Base-by-base conservation (phyloP, 2,888 invertebrate genomes). In the Vannuccia rotundouncinata region DNA sequence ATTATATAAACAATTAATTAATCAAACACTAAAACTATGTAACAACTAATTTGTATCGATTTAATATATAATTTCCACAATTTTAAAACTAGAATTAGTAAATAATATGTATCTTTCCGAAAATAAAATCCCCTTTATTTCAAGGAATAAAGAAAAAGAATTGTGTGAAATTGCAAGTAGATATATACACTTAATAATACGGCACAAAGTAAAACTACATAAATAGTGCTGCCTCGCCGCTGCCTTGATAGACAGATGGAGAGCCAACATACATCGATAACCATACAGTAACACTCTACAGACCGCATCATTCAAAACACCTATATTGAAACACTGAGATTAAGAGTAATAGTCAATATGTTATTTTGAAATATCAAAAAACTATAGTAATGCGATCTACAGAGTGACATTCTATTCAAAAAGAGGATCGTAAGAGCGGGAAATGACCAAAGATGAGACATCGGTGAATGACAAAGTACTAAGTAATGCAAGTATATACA, bases 141-240 rank as follows among this genome's bases (percentile, higher is more conserved):
- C 5, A 45, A 45, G 45, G 17, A 45, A 45, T 13, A 5, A 17
- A 45, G 45, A 45, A 45, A 45, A 17, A 45, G 17, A 45, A 45
- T 17, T 17, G 45, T 45, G 45, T 45, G 17, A 45, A 45, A 45
- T 45, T 45, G 45, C 45, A 45, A 45, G 45, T 66, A 66, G 5
- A 66, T 66, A 66, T 66, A 66, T 22, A 66, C 22, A 66, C 66
- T 66, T 66, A 66, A 22, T 66, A 13, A 66, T 66, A 66, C 66
- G 66, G 17, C 10, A 5, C 10, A n/a, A 66, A 66, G 5, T 66
- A 66, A 22, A 66, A 66, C 5, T 13, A 66, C 66, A 13, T 13
- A 13, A 66, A 13, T 66, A 66, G 66, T 66, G 66, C 66, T 66
- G 66, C 66, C 66, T 66, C 22, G 66, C 66, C 22, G 66, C 25